Percentiles rank a stretch among this genome's conserved stretches.
Conservation (phyloP, 1,140 invertebrate genomes). For the Uloborus diversus region DNA sequence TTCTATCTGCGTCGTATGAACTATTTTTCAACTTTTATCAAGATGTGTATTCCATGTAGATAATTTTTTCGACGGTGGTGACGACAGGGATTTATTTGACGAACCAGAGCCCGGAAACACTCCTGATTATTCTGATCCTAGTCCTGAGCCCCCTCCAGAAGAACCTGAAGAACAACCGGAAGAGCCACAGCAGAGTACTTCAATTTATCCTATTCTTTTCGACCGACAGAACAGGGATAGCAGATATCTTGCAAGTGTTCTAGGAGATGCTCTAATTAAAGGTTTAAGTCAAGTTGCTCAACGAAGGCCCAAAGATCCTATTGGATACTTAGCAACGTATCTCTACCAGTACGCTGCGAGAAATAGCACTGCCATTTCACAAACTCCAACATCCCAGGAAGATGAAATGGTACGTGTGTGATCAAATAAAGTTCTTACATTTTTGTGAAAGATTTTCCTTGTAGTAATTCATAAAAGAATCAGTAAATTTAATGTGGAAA, state of each 20-base stretch:
- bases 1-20: no score
- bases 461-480: no score
- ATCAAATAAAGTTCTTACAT: no score
- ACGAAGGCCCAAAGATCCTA: constrained; percentile 80
- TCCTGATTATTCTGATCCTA: constrained; percentile 11
- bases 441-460: no score
- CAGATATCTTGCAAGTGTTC: constrained; percentile 66
- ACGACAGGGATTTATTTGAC: constrained; percentile 8
- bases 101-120: constrained; percentile 9
- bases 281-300: constrained; percentile 85
- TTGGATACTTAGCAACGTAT: constrained; percentile 82
- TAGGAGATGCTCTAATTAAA: constrained; percentile 84
- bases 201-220: constrained; percentile 42
- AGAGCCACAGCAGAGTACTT: neutral
- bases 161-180: neutral
- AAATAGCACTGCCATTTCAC: neutral
- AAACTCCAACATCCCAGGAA: neutral
- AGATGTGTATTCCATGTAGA: no score
- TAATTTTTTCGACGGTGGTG: constrained; percentile 13
- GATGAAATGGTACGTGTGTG: neutral
- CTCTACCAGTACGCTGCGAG: constrained; percentile 72
- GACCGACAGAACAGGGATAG: constrained; percentile 46
- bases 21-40: no score
- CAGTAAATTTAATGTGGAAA: no score
- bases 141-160: neutral